A percentile compares a stretch with the other conserved stretches of the same genome.
Evolutionary conservation across 2,113 vertebrate species (phyloP).

Genomic region (Pedetes capensis): DNA sequence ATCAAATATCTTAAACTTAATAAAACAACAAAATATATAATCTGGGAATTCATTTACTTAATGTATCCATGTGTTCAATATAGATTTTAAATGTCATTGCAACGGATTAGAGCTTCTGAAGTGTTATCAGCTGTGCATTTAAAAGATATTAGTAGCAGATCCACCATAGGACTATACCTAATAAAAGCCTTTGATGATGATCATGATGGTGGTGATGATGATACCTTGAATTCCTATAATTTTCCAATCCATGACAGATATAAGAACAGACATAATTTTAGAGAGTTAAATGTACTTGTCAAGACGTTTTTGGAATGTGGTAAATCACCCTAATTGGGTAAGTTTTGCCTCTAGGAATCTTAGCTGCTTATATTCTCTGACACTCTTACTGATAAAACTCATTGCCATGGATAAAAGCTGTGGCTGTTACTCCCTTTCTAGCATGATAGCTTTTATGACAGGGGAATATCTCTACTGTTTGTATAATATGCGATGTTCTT

Average conservation of each 20-base stretch:
- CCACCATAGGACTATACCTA: constrained; percentile 37
- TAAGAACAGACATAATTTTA: constrained; percentile 69
- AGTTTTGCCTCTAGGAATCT: constrained; percentile 72
- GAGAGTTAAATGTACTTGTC: constrained; percentile 72
- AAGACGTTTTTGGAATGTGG: constrained; percentile 73
- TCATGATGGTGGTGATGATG: not conserved
- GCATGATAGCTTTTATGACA: constrained; percentile 60
- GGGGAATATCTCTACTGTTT: constrained; percentile 45
- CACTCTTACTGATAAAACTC: constrained; percentile 69
- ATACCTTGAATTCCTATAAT: constrained; percentile 59
- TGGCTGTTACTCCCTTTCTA: constrained; percentile 52
- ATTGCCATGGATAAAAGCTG: constrained; percentile 71
- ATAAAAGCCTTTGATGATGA: constrained; percentile 50
- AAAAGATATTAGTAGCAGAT: constrained; percentile 43
- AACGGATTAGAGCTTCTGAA: not conserved
- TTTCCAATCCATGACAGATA: constrained; percentile 62
- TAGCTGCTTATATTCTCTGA: constrained; percentile 71
- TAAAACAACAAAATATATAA: not conserved
- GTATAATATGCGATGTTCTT: constrained; percentile 18
- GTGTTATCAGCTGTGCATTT: not conserved
- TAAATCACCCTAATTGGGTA: constrained; percentile 77
- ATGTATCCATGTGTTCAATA: not conserved
- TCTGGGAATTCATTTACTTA: not conserved
- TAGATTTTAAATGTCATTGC: not conserved
- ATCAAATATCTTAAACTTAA: constrained; percentile 10